Percentiles rank a stretch among this genome's conserved stretches.
Conservation (phyloP, 2,113 vertebrate genomes). For the Forbesichthys papilliferus region DNA sequence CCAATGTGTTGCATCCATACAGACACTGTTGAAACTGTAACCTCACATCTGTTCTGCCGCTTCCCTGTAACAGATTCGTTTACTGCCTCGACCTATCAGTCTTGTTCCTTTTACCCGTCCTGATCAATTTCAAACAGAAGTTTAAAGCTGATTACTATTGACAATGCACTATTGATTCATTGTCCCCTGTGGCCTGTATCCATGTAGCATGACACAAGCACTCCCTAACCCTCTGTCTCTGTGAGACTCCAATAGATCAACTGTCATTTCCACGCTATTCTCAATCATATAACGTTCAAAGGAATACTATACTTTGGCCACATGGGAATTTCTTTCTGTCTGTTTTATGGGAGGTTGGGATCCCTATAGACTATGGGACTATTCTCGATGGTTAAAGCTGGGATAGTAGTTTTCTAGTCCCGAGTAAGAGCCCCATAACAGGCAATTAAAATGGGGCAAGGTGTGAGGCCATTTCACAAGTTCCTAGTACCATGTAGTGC, state of each 20-base stretch:
- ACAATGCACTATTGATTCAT: slow-evolving; percentile 41
- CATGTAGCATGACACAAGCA: slow-evolving; percentile 26
- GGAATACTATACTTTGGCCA: slow-evolving; percentile 17
- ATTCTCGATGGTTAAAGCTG: too few relatives aligned
- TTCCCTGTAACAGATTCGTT: not conserved
- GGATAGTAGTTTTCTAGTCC: too few relatives aligned
- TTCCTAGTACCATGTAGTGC: too few relatives aligned
- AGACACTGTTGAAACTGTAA: not conserved
- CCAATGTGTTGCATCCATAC: slow-evolving; percentile 15
- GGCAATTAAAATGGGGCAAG: too few relatives aligned
- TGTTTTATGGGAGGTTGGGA: too few relatives aligned
- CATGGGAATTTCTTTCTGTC: too few relatives aligned
- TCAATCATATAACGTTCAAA: too few relatives aligned
- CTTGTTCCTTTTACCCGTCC: not conserved
- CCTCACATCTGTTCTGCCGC: not conserved
- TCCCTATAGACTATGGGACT: too few relatives aligned
- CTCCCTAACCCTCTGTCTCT: slow-evolving; percentile 36
- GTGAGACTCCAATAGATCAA: not conserved
- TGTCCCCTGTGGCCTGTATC: slow-evolving; percentile 26
- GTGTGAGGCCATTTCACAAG: too few relatives aligned
- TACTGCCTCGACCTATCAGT: not conserved
- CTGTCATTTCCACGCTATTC: too few relatives aligned
- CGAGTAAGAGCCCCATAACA: too few relatives aligned
- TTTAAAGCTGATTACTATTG: slow-evolving; percentile 46
- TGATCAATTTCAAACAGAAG: slow-evolving; percentile 31